A percentile compares a stretch with the other conserved stretches of the same genome.
phyloP scores from a whole-genome alignment of 1,140 invertebrate genomes.

The Nasonia longicornis region DNA sequence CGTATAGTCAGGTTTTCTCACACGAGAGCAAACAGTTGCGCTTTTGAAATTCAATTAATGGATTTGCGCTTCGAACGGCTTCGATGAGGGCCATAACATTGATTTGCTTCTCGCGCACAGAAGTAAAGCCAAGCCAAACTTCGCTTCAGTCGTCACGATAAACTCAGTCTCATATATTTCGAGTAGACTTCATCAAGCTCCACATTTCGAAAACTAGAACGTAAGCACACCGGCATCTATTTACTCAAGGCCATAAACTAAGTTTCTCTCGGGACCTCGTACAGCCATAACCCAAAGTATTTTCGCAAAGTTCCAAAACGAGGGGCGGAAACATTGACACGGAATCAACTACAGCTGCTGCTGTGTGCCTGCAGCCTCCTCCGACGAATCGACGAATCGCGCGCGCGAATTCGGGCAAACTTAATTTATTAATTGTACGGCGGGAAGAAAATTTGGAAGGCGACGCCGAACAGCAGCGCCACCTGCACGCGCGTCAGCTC shows the following conservation, averaged over 20 bases:
- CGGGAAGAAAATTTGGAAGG: neutral
- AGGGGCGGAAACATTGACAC: neutral
- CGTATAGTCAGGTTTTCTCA: neutral
- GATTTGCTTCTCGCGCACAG: neutral
- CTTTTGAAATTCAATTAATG: neutral
- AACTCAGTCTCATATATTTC: neutral
- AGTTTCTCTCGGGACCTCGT: neutral
- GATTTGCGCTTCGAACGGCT: neutral
- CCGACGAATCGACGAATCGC: neutral
- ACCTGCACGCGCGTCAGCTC: conserved; percentile 1
- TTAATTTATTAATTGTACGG: conserved; percentile 15
- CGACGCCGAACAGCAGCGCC: conserved; percentile 11
- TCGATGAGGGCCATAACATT: neutral
- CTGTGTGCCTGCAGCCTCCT: neutral
- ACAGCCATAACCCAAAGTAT: neutral
- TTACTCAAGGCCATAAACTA: neutral
- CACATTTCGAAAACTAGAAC: neutral
- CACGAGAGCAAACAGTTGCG: neutral
- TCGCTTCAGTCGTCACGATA: neutral
- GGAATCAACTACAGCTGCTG: neutral
- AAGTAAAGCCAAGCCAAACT: neutral
- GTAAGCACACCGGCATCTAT: neutral
- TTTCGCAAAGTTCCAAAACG: conserved; percentile 1
- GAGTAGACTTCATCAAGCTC: neutral
- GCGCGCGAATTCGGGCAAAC: neutral